Base-by-base conservation (phyloP, 2,113 vertebrate genomes). In the Protomyctophum bolini region DNA sequence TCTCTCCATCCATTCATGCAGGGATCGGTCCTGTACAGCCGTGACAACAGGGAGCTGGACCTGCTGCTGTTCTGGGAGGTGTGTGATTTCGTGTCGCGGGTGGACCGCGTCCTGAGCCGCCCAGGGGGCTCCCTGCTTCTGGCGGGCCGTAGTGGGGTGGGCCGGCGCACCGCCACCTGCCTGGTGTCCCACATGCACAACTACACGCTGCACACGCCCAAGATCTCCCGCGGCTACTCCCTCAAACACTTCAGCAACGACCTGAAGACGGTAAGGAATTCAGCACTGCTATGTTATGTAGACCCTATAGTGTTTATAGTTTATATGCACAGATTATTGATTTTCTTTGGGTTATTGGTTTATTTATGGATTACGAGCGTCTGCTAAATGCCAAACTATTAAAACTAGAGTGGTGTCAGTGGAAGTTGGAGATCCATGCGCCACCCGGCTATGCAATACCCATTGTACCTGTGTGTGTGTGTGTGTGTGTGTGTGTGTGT, bases 151-250 rank as follows among this genome's bases (percentile, higher is more conserved):
- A 97, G 97, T 28, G 98, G 98, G 10, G 95, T 98, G 1, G 98
- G 97, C 7, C 96, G 98, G 45, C 94, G 96, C 58, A 97, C 96
- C 0, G 86, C 93, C 75, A 94, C 96, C 0, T 95, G 91, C 29
- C 86, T 99, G 55, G 96, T 98, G 80, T 94, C 95, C 59, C 97
- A 98, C 70, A 98, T 98, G 97, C 97, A 98, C 0, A 94, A 95
- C 59, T 95, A 95, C 50, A 73, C 91, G 5, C 73, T 98, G 56
- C 91, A 96, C 87, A 96, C 96, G 0, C 97, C 96, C 4, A 98
- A 94, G 83, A 92, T 98, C 81, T 95, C 95, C 74, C 95, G 97
- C 75, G 93, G 93, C n/a, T 99, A 99, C 75, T 85, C 91, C 8
- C 85, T 96, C 15, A 99, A 99, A 80, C 94, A 99, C 47, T 99